phyloP scores from a whole-genome alignment of 64 coral and sea anemone species.

The Montipora foliosa region DNA sequence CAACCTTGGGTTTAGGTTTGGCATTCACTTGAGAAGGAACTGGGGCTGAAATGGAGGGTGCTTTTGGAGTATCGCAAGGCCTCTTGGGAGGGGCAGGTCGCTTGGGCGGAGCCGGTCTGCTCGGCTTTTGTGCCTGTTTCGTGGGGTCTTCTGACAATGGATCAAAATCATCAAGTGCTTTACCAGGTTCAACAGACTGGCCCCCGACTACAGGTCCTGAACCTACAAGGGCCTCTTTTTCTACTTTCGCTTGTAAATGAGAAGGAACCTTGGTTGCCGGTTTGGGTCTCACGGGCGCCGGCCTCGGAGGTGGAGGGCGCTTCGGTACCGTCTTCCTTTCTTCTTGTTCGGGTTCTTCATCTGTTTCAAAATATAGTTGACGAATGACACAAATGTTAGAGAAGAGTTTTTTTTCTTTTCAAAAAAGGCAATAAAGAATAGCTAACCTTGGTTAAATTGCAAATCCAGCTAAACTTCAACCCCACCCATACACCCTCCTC shows the following conservation, averaged over 20 bases:
- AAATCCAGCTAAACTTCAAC: too few species aligned
- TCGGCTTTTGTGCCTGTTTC: conserved; percentile 33
- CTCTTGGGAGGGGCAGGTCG: conserved; percentile 66
- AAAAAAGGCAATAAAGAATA: too few species aligned
- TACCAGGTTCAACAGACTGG: neutral
- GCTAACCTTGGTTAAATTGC: too few species aligned
- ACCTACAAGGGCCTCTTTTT: conserved; percentile 48
- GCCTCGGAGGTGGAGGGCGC: conserved; percentile 77
- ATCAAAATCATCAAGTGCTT: conserved; percentile 77
- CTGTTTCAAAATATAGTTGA: neutral
- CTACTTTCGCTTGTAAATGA: conserved; percentile 57
- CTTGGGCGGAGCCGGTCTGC: conserved; percentile 81
- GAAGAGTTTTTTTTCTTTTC: too few species aligned
- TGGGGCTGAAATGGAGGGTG: neutral
- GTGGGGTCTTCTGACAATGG: conserved; percentile 35
- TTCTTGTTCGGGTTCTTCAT: conserved; percentile 11
- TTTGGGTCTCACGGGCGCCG: conserved; percentile 50
- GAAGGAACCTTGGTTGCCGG: neutral
- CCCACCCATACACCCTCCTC: too few species aligned
- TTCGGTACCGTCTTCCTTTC: conserved; percentile 56
- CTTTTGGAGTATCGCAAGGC: neutral
- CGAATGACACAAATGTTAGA: neutral
- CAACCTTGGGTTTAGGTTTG: conserved; percentile 54
- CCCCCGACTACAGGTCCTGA: conserved; percentile 25
- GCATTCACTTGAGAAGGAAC: neutral